Evolutionary conservation across 1,140 invertebrate genomes (phyloP), one percentile per base, ranked within the genome.

Genomic region (Aphelenchoides avenae): DNA sequence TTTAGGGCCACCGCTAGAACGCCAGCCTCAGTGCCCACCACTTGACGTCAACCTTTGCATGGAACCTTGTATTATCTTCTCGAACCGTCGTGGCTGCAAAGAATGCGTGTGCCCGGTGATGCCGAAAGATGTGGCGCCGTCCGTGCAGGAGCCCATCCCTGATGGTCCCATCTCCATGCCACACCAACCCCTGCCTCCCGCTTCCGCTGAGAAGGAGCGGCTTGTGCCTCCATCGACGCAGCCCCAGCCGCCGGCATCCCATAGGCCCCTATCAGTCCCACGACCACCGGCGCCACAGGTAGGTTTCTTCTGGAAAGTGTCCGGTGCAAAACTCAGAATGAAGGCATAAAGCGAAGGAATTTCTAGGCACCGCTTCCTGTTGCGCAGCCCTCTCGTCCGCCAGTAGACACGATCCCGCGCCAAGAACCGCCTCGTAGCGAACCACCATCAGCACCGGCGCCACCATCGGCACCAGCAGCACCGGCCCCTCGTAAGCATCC

Each of bases 31-130:
- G 9, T 75, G 73, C 41, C 68, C 74, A 41, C 37, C 48, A 9
- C 3, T 75, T 9, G 61, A 75, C 36, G 29, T 66, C 7, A 52
- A 64, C 11, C 20, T 51, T 13, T 75, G 73, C 41, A 41, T 54
- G 7, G 73, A 75, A 34, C 73, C 73, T n/a, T 75, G 73, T 57
- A 77, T 77, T 39, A 66, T 77, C 41, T 72, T 75, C 66, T 52
- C 69, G 29, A 75, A 75, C 49, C 55, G 72, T 47, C 44, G 43
- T 24, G 70, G 74, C 13, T 75, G 73, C 40, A 57, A 67, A 34
- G 73, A 75, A 43, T 75, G 73, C 49, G 66, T 68, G 9, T 75
- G 73, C 52, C 73, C 74, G 22, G 31, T 68, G 1, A 29, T 52
- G 31, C 41, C 64, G 40, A 15, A 3, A 22, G 18, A 11, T 11